phyloP scores from a whole-genome alignment of 1,140 invertebrate species.

The Cydia fagiglandana region DNA sequence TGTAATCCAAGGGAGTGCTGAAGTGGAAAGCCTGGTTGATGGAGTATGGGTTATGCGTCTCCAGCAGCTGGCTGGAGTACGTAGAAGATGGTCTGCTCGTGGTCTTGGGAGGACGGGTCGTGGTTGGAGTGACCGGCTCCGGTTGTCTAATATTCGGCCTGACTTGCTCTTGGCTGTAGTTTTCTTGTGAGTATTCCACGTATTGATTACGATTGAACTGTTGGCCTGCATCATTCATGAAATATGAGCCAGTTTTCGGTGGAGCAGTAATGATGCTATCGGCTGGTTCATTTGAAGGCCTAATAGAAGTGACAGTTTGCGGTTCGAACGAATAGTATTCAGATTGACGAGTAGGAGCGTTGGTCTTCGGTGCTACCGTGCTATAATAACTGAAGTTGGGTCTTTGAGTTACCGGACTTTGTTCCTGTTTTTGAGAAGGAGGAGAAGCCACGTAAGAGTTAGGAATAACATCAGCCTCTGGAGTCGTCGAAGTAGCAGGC shows the following conservation, averaged over 20 bases:
- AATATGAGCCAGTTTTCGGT: constrained; percentile 57
- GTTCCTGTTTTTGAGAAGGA: constrained; percentile 42
- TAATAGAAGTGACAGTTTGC: constrained; percentile 63
- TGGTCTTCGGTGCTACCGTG: constrained; percentile 60
- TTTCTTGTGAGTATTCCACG: constrained; percentile 47
- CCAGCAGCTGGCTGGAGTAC: constrained; percentile 61
- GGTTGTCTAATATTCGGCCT: constrained; percentile 39
- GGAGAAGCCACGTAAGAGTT: constrained; percentile 52
- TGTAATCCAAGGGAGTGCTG: constrained; percentile 71
- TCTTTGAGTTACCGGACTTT: constrained; percentile 58
- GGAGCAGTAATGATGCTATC: constrained; percentile 38
- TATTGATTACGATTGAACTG: constrained; percentile 57
- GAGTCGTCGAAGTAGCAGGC: constrained; percentile 34
- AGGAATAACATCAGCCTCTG: constrained; percentile 45
- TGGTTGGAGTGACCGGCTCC: constrained; percentile 49
- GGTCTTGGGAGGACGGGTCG: constrained; percentile 46
- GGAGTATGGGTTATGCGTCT: constrained; percentile 74
- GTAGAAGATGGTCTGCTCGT: constrained; percentile 58
- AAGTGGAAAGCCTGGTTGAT: constrained; percentile 76
- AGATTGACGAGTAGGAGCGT: constrained; percentile 49
- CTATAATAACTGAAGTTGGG: constrained; percentile 65
- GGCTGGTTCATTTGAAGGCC: constrained; percentile 48
- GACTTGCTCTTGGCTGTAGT: constrained; percentile 42
- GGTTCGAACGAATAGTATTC: constrained; percentile 71
- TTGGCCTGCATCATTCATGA: constrained; percentile 52